Conservation (phyloP, 2,113 vertebrate species). For the Odontesthes bonariensis region DNA sequence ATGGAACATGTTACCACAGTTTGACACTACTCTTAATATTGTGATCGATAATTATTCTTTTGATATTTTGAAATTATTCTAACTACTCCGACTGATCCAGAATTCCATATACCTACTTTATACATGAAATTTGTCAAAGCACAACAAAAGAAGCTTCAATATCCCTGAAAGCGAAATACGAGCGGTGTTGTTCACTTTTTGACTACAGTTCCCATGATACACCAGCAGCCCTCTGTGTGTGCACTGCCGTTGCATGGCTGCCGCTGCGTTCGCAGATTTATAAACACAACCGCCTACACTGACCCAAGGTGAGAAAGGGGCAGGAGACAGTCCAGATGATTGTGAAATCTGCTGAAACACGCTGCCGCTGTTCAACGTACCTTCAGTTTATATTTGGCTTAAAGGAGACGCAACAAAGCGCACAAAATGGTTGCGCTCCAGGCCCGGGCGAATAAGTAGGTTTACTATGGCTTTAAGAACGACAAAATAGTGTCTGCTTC, state of each 20-base stretch:
- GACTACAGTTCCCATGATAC: slow-evolving; percentile 73
- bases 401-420: slow-evolving; percentile 89
- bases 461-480: slow-evolving; percentile 87
- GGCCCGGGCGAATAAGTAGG: slow-evolving; percentile 68
- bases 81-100: no score
- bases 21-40: not conserved
- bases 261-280: slow-evolving; percentile 53
- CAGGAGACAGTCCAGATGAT: slow-evolving; percentile 44
- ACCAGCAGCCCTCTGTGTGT: not conserved
- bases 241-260: not conserved
- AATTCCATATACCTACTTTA: not conserved
- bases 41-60: not conserved
- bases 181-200: not conserved
- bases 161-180: not conserved
- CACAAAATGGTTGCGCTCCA: slow-evolving; percentile 69
- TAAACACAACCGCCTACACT: not conserved
- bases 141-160: not conserved
- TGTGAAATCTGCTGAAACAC: slow-evolving; percentile 27
- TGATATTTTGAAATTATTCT: no score
- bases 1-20: not conserved
- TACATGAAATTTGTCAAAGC: not conserved
- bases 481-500: slow-evolving; percentile 80
- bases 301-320: fast-evolving
- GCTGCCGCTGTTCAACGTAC: slow-evolving; percentile 46
- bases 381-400: slow-evolving; percentile 79